These are phyloP conservation scores for Euglossa dilemma DNA, from an alignment of 1,140 invertebrate species.

Conservation along the genomic window DNA sequence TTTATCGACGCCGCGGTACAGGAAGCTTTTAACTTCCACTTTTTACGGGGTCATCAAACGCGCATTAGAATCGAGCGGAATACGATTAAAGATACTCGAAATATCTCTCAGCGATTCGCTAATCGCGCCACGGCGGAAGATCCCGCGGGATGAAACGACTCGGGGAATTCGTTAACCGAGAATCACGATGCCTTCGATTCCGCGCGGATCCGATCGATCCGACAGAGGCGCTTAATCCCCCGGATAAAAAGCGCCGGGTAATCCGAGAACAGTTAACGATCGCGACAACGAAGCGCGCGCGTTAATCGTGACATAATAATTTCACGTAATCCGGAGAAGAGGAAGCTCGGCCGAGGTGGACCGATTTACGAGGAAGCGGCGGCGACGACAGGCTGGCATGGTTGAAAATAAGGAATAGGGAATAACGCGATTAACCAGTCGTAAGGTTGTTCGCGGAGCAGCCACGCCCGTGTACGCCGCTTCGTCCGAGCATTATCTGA, in stretches of 20 bases:
- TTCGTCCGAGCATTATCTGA: conserved; percentile 8
- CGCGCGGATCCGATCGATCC: too few relatives aligned
- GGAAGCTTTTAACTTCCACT: neutral
- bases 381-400: neutral
- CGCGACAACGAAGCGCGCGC: too few relatives aligned
- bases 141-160: neutral
- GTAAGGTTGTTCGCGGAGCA: neutral
- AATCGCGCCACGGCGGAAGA: neutral
- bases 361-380: neutral
- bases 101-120: neutral
- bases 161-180: neutral
- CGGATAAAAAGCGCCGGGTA: neutral
- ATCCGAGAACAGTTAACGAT: neutral
- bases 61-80: neutral
- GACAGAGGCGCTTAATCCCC: too few relatives aligned
- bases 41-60: neutral
- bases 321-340: conserved; percentile 5
- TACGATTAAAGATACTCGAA: neutral
- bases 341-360: too few relatives aligned
- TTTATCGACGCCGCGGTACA: conserved; percentile 6
- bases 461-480: conserved; percentile 14
- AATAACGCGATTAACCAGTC: conserved; percentile 8
- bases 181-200: neutral
- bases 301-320: conserved; percentile 30
- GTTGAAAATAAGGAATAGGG: conserved; percentile 15